phyloP scores from a whole-genome alignment of 2,797 vertebrate genomes.

The Labeo calbasu region DNA sequence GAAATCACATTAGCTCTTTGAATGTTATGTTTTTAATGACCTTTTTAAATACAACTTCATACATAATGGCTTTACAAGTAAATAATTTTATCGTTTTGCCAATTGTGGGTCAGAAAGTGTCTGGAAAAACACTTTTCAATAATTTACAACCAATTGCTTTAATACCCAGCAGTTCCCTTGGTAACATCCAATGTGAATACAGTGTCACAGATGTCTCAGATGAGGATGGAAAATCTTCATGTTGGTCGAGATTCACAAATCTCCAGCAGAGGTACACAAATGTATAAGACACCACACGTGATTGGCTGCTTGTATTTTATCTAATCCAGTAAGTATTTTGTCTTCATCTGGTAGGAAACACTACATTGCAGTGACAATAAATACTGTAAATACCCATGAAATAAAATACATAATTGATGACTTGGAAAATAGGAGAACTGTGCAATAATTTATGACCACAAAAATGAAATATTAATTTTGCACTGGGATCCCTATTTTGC shows the following conservation, averaged over 20 bases:
- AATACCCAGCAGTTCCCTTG: neutral
- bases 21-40: neutral
- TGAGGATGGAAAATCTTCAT: neutral
- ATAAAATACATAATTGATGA: conserved; percentile 24
- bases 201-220: neutral
- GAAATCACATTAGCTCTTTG: neutral
- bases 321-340: neutral
- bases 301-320: neutral
- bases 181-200: conserved; percentile 23
- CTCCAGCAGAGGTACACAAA: neutral
- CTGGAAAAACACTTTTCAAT: neutral
- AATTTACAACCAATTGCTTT: conserved; percentile 2
- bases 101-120: neutral
- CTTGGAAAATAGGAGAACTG: neutral
- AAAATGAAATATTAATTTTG: conserved; percentile 30
- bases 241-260: neutral
- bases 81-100: neutral
- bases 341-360: neutral
- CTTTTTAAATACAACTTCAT: neutral
- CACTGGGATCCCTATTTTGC: conserved; percentile 5
- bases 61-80: neutral
- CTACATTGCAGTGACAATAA: neutral
- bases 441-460: conserved; percentile 35
- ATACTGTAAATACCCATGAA: neutral
- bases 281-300: neutral